Base-by-base conservation (phyloP, 2,797 vertebrate genomes). In the Melanotaenia trifasciata region DNA sequence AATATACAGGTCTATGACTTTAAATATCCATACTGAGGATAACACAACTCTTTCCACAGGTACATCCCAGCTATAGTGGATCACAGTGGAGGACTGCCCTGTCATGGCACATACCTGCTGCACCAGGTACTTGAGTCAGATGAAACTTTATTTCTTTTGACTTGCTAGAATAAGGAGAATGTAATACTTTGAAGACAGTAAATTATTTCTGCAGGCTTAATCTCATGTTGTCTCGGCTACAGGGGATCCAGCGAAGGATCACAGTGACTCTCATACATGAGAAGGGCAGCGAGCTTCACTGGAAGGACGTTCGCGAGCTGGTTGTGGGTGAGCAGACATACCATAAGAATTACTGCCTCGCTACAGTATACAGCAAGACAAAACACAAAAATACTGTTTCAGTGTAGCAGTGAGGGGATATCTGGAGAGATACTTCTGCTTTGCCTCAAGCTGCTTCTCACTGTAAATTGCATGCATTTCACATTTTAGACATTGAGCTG, bases 31-130 rank as follows among this genome's bases (percentile, higher is more conserved):
- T 22, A 10, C 22, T 47, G 20, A 78, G 12, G 47, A 1, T 79
- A 0, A 74, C 4, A 26, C 54, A 1, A 58, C 22, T 80, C 14
- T 66, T 32, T 84, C 28, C 67, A 30, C 87, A 99, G 98, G 90
- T 99, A 99, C 87, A 99, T 99, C 78, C 97, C 98, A 60, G 97
- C 98, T 32, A 94, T 99, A n/a, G 98, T 99, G 70, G 98, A 99
- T 90, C 98, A 99, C 84, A 97, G 96, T 0, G 96, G 94, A 78
- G 97, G 97, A 28, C 90, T 97, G 45, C 96, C 97, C 72, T 99
- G 98, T 58, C 96, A 98, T 56, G 98, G 98, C n/a, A 98, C 96
- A 0, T 98, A 97, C 85, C 94, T 99, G 61, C 95, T 99, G 79
- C 98, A 99, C 89, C 98, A 99, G 97, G 98, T 99, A 92, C 64